Percentiles rank a stretch among this genome's conserved stretches.
phyloP scores from a whole-genome alignment of 2,888 invertebrate genomes.

The Drosophila pseudotakahashii region DNA sequence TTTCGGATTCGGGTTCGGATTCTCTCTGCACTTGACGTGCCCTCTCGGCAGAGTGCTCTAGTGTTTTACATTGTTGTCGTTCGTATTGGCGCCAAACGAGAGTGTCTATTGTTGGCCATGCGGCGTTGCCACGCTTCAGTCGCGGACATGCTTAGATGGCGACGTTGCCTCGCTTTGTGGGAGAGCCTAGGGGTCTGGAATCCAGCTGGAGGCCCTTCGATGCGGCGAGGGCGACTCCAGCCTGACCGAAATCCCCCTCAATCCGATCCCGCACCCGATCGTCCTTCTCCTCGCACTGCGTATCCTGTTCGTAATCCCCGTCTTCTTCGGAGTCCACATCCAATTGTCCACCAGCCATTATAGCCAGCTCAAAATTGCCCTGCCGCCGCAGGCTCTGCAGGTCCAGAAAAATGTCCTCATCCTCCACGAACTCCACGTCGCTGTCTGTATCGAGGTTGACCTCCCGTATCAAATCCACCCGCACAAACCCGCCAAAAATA shows the following conservation, averaged over 20 bases:
- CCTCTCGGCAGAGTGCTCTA: conserved; percentile 38
- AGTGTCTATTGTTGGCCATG: conserved; percentile 34
- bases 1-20: background rate
- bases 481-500: background rate
- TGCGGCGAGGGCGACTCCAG: too few species aligned
- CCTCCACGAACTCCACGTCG: background rate
- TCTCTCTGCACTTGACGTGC: conserved; percentile 38
- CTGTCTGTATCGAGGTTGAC: background rate
- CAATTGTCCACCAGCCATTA: conserved; percentile 8
- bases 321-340: conserved; percentile 13
- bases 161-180: background rate
- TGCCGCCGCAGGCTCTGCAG: background rate
- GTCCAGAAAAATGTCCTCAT: background rate
- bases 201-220: background rate
- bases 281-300: conserved; percentile 1
- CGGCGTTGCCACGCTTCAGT: conserved; percentile 64
- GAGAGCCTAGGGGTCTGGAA: background rate
- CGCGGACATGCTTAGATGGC: conserved; percentile 37
- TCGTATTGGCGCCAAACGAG: conserved; percentile 68
- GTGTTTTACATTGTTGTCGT: conserved; percentile 53
- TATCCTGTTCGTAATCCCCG: background rate
- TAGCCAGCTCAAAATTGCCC: conserved; percentile 13
- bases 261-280: background rate
- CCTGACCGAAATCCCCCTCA: too few species aligned
- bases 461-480: background rate